phyloP scores from a whole-genome alignment of 2,797 vertebrate species.

The Buceros bicornis region DNA sequence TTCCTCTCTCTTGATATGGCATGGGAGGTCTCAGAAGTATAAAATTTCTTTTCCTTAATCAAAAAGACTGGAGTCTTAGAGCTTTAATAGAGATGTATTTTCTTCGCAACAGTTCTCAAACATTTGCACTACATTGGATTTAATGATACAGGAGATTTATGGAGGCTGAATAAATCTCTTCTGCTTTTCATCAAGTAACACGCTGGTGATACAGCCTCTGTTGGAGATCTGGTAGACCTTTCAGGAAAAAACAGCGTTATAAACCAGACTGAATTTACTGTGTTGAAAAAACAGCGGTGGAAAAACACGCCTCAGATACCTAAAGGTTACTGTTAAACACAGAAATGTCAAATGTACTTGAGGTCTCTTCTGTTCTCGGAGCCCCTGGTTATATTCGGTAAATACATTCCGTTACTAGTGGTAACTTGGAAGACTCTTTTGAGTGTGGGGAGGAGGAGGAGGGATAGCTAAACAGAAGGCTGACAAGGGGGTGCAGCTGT shows the following conservation, averaged over 20 bases:
- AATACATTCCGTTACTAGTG: conserved; percentile 29
- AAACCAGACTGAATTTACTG: not conserved
- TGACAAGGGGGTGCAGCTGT: conserved; percentile 2
- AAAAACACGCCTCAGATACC: not conserved
- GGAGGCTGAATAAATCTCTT: conserved; percentile 11
- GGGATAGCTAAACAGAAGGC: not conserved
- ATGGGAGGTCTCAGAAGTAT: conserved; percentile 5
- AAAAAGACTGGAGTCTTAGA: not conserved
- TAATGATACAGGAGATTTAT: conserved; percentile 2
- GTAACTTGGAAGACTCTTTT: conserved; percentile 17
- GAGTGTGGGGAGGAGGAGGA: not conserved
- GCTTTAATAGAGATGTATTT: conserved; percentile 22
- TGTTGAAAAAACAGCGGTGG: not conserved
- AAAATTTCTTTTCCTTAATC: conserved; percentile 42
- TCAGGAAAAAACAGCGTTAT: not conserved
- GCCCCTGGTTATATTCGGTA: not conserved
- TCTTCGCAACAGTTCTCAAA: conserved; percentile 25
- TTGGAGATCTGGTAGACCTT: not conserved
- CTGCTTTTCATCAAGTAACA: not conserved
- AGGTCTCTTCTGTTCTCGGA: conserved; percentile 4
- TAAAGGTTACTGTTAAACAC: not conserved
- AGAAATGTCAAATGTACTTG: not conserved
- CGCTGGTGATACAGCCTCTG: not conserved
- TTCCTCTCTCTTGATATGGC: not conserved
- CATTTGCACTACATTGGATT: not conserved